phyloP scores from a whole-genome alignment of 2,888 invertebrate genomes.

The Mylabris sibirica region DNA sequence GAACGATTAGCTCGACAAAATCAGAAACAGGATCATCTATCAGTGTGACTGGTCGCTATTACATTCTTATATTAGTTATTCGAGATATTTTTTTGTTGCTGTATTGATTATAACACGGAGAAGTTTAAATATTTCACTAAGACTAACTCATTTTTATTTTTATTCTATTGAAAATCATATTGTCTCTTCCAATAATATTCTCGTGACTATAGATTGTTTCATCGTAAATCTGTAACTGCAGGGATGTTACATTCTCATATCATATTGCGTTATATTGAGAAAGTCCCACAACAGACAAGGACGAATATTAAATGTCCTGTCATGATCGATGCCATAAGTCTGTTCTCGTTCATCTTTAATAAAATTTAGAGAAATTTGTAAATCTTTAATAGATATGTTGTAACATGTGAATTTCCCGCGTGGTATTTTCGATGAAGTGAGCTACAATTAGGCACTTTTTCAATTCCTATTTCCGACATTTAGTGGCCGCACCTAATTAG shows the following conservation, averaged over 20 bases:
- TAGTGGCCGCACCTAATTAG: no score
- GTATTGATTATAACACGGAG: no score
- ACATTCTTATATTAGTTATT: not conserved
- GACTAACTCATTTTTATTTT: no score
- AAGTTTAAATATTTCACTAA: no score
- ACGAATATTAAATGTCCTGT: not conserved
- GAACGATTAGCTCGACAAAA: constrained; percentile 5
- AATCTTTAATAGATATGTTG: not conserved
- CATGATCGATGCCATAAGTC: constrained; percentile 5
- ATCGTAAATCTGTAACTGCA: constrained; percentile 32
- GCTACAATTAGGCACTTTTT: no score
- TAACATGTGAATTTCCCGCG: no score
- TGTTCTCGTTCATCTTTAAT: not conserved
- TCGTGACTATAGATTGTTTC: no score
- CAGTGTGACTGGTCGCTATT: not conserved
- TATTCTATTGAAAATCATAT: no score
- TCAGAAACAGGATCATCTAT: constrained; percentile 7
- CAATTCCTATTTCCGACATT: no score
- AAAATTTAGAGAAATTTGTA: not conserved
- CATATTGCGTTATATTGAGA: not conserved
- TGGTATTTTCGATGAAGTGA: no score
- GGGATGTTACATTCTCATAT: not conserved
- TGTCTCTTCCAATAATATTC: no score
- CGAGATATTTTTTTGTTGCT: not conserved
- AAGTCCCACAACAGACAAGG: not conserved